Conservation (phyloP, 2,113 vertebrate genomes). For the Delphinapterus leucas region DNA sequence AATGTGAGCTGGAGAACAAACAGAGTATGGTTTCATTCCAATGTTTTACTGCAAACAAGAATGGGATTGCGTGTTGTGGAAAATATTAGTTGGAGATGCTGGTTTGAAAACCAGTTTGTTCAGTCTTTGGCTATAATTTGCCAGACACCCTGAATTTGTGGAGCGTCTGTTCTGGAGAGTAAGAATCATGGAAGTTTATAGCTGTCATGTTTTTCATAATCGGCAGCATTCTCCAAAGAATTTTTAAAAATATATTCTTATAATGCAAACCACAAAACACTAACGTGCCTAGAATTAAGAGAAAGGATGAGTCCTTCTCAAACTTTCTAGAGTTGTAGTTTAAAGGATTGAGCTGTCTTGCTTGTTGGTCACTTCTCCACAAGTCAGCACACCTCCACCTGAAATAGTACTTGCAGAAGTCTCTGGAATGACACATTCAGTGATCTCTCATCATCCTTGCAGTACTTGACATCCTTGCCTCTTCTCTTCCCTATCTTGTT, state of each 20-base stretch:
- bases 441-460: background rate
- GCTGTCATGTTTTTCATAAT: constrained; percentile 48
- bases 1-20: constrained; percentile 72
- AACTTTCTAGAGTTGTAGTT: background rate
- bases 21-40: constrained; percentile 66
- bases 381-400: background rate
- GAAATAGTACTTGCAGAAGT: background rate
- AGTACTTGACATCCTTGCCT: background rate
- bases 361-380: background rate
- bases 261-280: background rate
- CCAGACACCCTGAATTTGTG: constrained; percentile 58
- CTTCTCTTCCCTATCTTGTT: background rate
- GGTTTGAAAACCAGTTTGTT: constrained; percentile 72
- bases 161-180: constrained; percentile 37
- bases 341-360: background rate
- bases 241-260: constrained; percentile 24
- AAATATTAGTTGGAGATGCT: constrained; percentile 66
- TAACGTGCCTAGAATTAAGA: background rate
- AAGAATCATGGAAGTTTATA: constrained; percentile 50
- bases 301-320: background rate
- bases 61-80: constrained; percentile 56
- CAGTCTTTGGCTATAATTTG: constrained; percentile 48
- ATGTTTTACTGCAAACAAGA: constrained; percentile 55
- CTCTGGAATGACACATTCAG: background rate
- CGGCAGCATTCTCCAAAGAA: constrained; percentile 39